Conservation (phyloP, 2,113 vertebrate species). For the Ceyx melanurus region DNA sequence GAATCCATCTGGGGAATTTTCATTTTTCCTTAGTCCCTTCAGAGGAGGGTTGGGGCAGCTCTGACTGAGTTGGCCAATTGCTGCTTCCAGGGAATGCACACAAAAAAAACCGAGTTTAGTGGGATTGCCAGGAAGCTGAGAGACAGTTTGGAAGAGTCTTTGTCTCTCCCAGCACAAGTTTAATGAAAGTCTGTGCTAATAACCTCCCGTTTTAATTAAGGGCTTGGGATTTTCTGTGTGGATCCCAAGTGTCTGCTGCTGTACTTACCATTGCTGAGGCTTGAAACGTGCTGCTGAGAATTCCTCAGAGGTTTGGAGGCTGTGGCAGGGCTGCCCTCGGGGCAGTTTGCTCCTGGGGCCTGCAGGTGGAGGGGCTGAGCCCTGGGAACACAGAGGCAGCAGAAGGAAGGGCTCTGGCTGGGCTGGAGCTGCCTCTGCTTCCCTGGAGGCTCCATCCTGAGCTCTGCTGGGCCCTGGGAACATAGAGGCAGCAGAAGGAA, state of each 20-base stretch:
- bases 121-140: background rate
- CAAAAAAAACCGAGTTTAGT: background rate
- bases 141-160: background rate
- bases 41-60: background rate
- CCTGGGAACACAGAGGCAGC: background rate
- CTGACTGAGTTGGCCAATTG: background rate
- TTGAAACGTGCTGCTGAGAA: background rate
- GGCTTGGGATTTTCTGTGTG: background rate
- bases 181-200: slow-evolving; percentile 44
- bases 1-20: background rate
- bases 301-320: background rate
- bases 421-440: background rate
- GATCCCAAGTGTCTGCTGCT: slow-evolving; percentile 13
- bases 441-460: background rate
- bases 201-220: slow-evolving; percentile 55
- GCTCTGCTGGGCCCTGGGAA: background rate
- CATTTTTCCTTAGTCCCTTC: fast-evolving
- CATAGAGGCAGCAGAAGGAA: background rate
- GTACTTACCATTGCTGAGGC: slow-evolving; percentile 7
- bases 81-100: background rate
- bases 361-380: fast-evolving
- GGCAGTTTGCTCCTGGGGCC: background rate
- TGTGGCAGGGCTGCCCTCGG: background rate
- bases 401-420: background rate
- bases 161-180: slow-evolving; percentile 22